Evolutionary conservation across 2,113 vertebrate species (phyloP).

Genomic region (Alectura lathami): DNA sequence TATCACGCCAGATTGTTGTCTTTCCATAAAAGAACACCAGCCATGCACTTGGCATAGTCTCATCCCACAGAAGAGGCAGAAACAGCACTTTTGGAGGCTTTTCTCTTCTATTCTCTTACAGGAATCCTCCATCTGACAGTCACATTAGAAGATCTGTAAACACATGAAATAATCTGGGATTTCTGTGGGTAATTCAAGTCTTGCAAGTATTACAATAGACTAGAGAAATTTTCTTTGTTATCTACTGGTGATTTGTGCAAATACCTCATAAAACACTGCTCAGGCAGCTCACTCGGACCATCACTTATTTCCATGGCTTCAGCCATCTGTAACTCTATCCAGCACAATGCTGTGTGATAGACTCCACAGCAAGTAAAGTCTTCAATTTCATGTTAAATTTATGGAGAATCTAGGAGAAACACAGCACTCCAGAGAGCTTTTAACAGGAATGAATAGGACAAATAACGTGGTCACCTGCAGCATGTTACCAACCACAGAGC

Average conservation of each 20-base stretch:
- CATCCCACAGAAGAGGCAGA: neutral
- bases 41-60: neutral
- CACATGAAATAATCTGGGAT: neutral
- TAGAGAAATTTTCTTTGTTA: neutral
- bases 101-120: neutral
- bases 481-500: neutral
- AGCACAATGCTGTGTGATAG: neutral
- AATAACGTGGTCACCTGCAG: neutral
- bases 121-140: neutral
- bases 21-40: neutral
- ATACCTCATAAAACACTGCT: neutral
- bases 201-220: neutral
- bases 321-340: neutral
- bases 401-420: neutral
- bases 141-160: neutral
- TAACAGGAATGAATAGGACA: neutral
- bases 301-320: neutral
- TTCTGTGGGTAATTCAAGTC: neutral
- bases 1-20: neutral
- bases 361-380: neutral
- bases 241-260: neutral
- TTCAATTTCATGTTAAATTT: neutral
- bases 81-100: neutral
- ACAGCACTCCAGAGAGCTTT: neutral
- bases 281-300: neutral